These are phyloP conservation scores for Clivina fossor DNA, from an alignment of 2,888 invertebrate genomes.

Conservation along the genomic window DNA sequence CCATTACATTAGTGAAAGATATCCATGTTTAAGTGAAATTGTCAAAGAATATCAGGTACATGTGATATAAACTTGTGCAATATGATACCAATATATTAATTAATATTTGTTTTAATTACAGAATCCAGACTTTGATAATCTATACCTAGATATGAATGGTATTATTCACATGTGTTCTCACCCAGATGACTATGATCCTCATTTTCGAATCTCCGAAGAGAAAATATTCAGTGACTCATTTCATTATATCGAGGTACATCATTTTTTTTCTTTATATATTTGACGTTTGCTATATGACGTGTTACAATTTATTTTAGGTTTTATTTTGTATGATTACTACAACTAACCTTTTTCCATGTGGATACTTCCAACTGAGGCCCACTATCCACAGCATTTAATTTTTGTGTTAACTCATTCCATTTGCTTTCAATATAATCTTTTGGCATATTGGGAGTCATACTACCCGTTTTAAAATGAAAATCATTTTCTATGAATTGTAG, in stretches of 20 bases:
- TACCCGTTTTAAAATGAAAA: too few relatives aligned
- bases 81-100: too few relatives aligned
- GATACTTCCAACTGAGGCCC: too few relatives aligned
- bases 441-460: too few relatives aligned
- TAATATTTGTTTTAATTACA: slow-evolving; percentile 54
- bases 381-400: too few relatives aligned
- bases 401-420: too few relatives aligned
- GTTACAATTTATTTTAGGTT: slow-evolving; percentile 57
- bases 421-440: too few relatives aligned
- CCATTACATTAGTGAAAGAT: slow-evolving; percentile 94
- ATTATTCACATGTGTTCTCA: slow-evolving; percentile 97
- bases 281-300: slow-evolving; percentile 15
- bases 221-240: slow-evolving; percentile 89
- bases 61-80: too few relatives aligned
- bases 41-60: slow-evolving; percentile 91
- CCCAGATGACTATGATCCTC: slow-evolving; percentile 90
- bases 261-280: background rate
- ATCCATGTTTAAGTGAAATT: slow-evolving; percentile 93
- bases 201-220: slow-evolving; percentile 90
- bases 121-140: slow-evolving; percentile 96
- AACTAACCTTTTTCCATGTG: too few relatives aligned
- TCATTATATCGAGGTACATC: slow-evolving; percentile 76
- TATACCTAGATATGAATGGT: slow-evolving; percentile 96
- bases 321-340: slow-evolving; percentile 90
- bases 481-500: too few relatives aligned